Conservation (phyloP, 2,797 vertebrate species). For the Clarias fuscus region DNA sequence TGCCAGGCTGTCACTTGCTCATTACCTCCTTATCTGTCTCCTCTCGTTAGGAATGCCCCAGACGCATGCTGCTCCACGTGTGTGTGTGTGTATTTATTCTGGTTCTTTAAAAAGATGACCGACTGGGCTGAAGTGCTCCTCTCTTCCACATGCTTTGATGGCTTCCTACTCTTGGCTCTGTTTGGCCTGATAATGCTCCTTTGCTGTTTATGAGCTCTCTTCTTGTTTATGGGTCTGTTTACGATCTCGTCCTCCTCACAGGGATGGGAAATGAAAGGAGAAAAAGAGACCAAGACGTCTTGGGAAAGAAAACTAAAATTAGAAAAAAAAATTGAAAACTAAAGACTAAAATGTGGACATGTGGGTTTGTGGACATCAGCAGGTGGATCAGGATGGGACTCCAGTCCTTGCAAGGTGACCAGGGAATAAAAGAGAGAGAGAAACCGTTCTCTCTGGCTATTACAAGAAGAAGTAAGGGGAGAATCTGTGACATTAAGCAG, state of each 20-base stretch:
- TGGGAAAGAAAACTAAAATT: background rate
- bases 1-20: constrained; percentile 41
- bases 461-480: background rate
- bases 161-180: constrained; percentile 47
- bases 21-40: constrained; percentile 53
- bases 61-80: constrained; percentile 44
- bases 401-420: background rate
- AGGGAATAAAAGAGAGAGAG: background rate
- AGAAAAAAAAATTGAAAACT: no score
- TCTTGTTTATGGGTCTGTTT: constrained; percentile 55
- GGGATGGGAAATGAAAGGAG: constrained; percentile 31
- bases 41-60: constrained; percentile 48
- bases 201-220: constrained; percentile 54
- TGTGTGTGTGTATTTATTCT: constrained; percentile 42
- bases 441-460: background rate
- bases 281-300: constrained; percentile 18
- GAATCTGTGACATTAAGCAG: constrained; percentile 32
- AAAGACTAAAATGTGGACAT: background rate
- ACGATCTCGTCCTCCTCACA: constrained; percentile 40
- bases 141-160: constrained; percentile 47
- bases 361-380: background rate
- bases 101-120: constrained; percentile 44
- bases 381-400: background rate
- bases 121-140: constrained; percentile 46
- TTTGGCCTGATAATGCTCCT: constrained; percentile 53